A percentile compares a stretch with the other conserved stretches of the same genome.
Conservation (phyloP, 2,888 invertebrate species). For the Seira musarum region DNA sequence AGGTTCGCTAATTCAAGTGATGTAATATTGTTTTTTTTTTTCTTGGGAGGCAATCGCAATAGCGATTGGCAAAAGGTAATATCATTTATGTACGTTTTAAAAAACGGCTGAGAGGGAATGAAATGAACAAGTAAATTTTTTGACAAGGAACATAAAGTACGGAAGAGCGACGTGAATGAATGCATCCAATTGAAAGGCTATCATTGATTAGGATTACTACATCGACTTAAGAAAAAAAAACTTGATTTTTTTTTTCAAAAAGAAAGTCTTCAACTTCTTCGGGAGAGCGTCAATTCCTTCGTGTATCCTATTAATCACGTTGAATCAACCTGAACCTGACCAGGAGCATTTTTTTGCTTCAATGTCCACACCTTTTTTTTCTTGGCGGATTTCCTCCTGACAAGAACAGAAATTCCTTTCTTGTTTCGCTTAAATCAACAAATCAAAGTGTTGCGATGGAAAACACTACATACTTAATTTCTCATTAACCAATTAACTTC, state of each 20-base stretch:
- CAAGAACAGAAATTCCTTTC: conserved; percentile 9
- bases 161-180: conserved; percentile 32
- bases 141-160: conserved; percentile 22
- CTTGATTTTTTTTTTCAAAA: conserved; percentile 48
- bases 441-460: not conserved
- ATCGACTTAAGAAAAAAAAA: conserved; percentile 22
- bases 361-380: conserved; percentile 37
- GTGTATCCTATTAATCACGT: conserved; percentile 55
- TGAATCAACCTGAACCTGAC: not conserved
- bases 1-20: not conserved
- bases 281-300: conserved; percentile 15
- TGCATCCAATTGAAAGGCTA: conserved; percentile 35
- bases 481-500: conserved; percentile 30
- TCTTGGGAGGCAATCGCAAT: too few species aligned
- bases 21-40: not conserved
- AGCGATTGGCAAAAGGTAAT: not conserved
- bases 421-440: not conserved
- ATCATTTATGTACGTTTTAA: not conserved
- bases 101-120: not conserved
- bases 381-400: conserved; percentile 47
- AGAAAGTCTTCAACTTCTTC: not conserved
- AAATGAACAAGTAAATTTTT: conserved; percentile 11
- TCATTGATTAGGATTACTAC: conserved; percentile 27
- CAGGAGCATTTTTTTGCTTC: not conserved
- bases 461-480: not conserved